A percentile compares a stretch with the other conserved stretches of the same genome.
Evolutionary conservation across 2,888 invertebrate genomes (phyloP).

Genomic region (Sympetrum striolatum): DNA sequence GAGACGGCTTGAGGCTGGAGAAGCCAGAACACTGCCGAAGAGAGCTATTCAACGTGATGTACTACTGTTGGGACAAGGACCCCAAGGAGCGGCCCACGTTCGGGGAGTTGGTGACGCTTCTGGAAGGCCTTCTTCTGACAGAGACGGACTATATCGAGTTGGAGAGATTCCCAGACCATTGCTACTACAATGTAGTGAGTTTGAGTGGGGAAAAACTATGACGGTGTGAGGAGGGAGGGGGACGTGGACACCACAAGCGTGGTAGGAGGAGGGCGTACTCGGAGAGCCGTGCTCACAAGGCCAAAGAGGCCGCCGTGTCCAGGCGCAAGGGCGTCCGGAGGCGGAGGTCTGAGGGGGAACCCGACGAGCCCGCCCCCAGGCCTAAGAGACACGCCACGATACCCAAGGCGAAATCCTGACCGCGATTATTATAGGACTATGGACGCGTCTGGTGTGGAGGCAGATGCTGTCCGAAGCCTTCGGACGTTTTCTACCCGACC

Average conservation of each 20-base stretch:
- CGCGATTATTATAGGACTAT: neutral
- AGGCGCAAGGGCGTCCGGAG: constrained; percentile 3
- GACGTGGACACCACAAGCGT: neutral
- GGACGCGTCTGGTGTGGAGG: neutral
- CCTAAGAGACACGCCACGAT: neutral
- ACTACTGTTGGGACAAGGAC: constrained; percentile 92
- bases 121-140: constrained; percentile 84
- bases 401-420: constrained; percentile 11
- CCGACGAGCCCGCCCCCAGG: neutral
- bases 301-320: neutral
- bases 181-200: constrained; percentile 66
- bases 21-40: constrained; percentile 93
- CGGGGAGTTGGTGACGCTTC: constrained; percentile 77
- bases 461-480: neutral
- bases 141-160: constrained; percentile 94
- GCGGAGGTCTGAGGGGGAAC: constrained; percentile 7
- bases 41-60: constrained; percentile 93
- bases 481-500: neutral
- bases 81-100: constrained; percentile 85
- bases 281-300: constrained; percentile 5
- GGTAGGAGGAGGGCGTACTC: constrained; percentile 14
- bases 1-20: constrained; percentile 87
- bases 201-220: constrained; percentile 74
- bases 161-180: constrained; percentile 90
- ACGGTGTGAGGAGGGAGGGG: constrained; percentile 36